Percentiles rank a stretch among this genome's conserved stretches.
Conservation (phyloP, 2,113 vertebrate genomes). For the Cyprinodon tularosa region DNA sequence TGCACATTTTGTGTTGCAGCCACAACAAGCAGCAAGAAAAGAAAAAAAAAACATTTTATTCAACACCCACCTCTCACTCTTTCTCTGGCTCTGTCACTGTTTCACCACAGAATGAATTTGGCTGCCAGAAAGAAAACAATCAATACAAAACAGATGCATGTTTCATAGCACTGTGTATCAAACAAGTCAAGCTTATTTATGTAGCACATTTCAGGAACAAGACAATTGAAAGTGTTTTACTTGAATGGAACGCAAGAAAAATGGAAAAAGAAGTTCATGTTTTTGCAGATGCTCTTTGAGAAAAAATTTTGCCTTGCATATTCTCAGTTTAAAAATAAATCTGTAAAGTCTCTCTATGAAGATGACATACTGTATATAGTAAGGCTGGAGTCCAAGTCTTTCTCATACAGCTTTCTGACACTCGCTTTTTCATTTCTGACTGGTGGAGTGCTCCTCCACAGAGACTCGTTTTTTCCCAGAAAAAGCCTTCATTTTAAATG, state of each 20-base stretch:
- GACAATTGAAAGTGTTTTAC: too few species aligned
- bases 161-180: constrained; percentile 49
- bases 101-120: constrained; percentile 30
- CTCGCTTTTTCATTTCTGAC: too few species aligned
- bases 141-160: constrained; percentile 62
- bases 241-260: not conserved
- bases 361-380: too few species aligned
- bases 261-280: constrained; percentile 1
- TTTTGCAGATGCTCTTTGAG: not conserved
- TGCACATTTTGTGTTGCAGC: constrained; percentile 23
- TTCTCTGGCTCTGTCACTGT: constrained; percentile 38
- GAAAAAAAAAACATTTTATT: constrained; percentile 41
- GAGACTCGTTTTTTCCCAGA: too few species aligned
- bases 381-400: too few species aligned
- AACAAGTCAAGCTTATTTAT: not conserved
- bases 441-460: too few species aligned
- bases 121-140: constrained; percentile 61
- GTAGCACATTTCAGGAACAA: constrained; percentile 4
- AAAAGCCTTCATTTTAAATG: too few species aligned
- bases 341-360: too few species aligned
- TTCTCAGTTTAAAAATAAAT: too few species aligned
- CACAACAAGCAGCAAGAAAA: constrained; percentile 42
- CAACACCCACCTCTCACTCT: constrained; percentile 55
- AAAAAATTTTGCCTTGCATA: too few species aligned
- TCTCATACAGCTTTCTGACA: too few species aligned